These are phyloP conservation scores for Alviniconcha marisindica DNA, from an alignment of 1,140 invertebrate species.

Conservation along the genomic window DNA sequence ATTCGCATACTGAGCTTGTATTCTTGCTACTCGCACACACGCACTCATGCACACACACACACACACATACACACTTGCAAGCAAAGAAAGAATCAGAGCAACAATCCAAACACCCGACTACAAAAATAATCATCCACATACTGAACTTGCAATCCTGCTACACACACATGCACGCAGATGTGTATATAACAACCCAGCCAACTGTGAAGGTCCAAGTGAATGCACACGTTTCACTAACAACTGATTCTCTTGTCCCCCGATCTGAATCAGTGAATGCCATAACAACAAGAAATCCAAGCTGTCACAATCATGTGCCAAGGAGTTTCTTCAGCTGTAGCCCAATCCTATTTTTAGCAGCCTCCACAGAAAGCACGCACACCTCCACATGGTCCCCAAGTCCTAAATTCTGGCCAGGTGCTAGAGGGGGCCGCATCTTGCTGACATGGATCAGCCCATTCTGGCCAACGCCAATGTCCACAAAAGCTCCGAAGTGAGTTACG, in stretches of 20 bases:
- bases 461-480: constrained; percentile 92
- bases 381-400: constrained; percentile 85
- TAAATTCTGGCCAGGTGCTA: constrained; percentile 75
- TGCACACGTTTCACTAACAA: too few species aligned
- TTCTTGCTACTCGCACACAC: background rate
- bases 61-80: background rate
- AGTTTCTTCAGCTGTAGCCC: constrained; percentile 72
- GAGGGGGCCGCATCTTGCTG: constrained; percentile 57
- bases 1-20: background rate
- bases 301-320: background rate
- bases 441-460: constrained; percentile 86
- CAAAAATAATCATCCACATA: background rate
- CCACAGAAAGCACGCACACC: constrained; percentile 80
- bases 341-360: constrained; percentile 78
- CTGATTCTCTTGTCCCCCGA: background rate
- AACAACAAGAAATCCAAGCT: background rate
- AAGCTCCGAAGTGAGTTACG: constrained; percentile 92
- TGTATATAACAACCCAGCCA: too few species aligned
- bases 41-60: constrained; percentile 3
- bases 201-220: background rate
- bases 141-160: too few species aligned
- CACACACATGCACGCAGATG: too few species aligned
- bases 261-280: background rate
- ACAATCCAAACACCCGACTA: too few species aligned
- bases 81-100: background rate